Base-by-base conservation (phyloP, 2,113 vertebrate species). In the Dolichotis patagonum region DNA sequence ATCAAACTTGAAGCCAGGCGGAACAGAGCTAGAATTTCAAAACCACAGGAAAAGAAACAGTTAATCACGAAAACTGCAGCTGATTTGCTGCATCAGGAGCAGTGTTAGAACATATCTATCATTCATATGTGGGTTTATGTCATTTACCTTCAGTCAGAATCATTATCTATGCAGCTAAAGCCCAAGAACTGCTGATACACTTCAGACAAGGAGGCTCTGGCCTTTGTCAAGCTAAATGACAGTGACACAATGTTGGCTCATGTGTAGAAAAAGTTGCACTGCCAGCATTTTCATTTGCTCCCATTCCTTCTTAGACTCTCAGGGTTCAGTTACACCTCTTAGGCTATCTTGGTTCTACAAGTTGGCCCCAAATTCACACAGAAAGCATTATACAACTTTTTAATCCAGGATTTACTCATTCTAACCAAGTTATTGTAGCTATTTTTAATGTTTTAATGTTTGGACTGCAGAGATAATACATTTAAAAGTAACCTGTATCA, bases 91-190 rank as follows among this genome's bases (percentile, higher is more conserved):
- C 85, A 71, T 83, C 91, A 82, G 7, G 81, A 97, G 96, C 92
- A 95, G 91, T 88, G 85, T 77, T 98, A 20, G 22, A 92, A 94
- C 85, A 63, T 95, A 98, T 96, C 97, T 98, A 98, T 98, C 97
- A 98, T 91, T 98, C 97, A 96, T 97, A 97, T 96, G 97, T 93
- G 98, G 97, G 97, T 97, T 97, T 97, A 96, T 96, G 97, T 97
- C 98, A 98, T 98, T 98, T 98, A 98, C 98, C 98, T 98, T 98
- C 98, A 98, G 98, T 98, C 98, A 98, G 98, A 98, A 98, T 98
- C 98, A 98, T 98, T 98, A 98, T 98, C 98, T 97, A 94, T 97
- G 98, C 94, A 98, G 97, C 96, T 96, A 94, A 98, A 97, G 97
- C 96, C 98, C 90, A 90, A 98, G 98, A 98, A 98, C 88, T 98